Percentiles rank a stretch among this genome's conserved stretches.
These are phyloP conservation scores for Spinus pinus DNA, from an alignment of 2,797 vertebrate species.

Conservation along the genomic window DNA sequence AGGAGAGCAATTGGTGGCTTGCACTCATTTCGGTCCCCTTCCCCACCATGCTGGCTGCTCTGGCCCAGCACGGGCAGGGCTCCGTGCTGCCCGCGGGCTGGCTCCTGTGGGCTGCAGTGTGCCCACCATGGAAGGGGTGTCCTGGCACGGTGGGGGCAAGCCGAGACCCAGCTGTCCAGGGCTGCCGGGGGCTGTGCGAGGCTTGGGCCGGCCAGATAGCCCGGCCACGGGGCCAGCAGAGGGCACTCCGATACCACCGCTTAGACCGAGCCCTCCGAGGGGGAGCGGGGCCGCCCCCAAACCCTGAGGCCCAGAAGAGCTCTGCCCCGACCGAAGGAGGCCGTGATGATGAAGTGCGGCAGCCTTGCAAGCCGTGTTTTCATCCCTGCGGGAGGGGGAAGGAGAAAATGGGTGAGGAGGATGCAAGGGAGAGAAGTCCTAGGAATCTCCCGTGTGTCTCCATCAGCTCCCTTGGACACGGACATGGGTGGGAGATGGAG, in stretches of 20 bases:
- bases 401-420: not conserved
- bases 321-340: not conserved
- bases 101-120: not conserved
- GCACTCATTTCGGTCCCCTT: rapidly evolving
- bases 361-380: not conserved
- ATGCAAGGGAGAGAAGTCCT: not conserved
- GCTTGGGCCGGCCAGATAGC: not conserved
- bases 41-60: not conserved
- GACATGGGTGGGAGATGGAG: rapidly evolving
- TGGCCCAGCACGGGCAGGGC: not conserved
- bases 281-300: not conserved
- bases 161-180: not conserved
- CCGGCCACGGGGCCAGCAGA: conserved; percentile 62
- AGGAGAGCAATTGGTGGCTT: not conserved
- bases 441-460: not conserved
- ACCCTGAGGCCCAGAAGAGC: rapidly evolving
- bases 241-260: conserved; percentile 55
- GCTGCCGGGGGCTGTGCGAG: not conserved
- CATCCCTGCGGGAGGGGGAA: not conserved
- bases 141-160: rapidly evolving
- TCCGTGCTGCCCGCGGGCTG: not conserved
- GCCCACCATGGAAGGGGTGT: not conserved
- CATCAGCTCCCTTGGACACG: not conserved
- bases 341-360: not conserved
- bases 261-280: not conserved